phyloP scores from a whole-genome alignment of 2,888 invertebrate genomes.

The Cryptus viduatorius region DNA sequence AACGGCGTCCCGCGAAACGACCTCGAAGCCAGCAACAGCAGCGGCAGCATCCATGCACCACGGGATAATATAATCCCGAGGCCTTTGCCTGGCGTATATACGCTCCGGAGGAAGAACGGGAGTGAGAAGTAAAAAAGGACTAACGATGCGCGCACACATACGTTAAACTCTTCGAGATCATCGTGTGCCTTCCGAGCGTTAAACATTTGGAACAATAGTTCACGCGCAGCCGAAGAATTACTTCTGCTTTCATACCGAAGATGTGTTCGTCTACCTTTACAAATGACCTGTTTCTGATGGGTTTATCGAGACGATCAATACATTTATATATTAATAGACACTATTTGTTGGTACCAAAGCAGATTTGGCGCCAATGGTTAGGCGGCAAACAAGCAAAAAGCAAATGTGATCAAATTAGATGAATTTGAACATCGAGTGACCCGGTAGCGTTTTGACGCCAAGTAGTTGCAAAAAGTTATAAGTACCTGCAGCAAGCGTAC shows the following conservation, averaged over 20 bases:
- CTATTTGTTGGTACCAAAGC: too few species aligned
- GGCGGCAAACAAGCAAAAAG: too few species aligned
- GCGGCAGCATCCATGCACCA: slow-evolving; percentile 63
- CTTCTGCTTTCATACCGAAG: background rate
- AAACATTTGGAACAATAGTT: slow-evolving; percentile 37
- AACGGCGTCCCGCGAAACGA: slow-evolving; percentile 66
- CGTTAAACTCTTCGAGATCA: slow-evolving; percentile 51
- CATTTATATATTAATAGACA: too few species aligned
- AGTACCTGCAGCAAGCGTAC: too few species aligned
- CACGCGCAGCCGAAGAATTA: background rate
- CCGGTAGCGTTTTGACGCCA: too few species aligned
- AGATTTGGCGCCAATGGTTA: too few species aligned
- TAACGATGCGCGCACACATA: slow-evolving; percentile 60
- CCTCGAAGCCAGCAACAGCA: slow-evolving; percentile 60
- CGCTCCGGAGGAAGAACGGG: slow-evolving; percentile 29
- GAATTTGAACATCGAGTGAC: too few species aligned
- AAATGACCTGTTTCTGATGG: background rate
- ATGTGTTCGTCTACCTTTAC: background rate
- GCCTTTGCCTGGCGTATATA: slow-evolving; percentile 53
- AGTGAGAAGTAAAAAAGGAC: slow-evolving; percentile 45
- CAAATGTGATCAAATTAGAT: too few species aligned
- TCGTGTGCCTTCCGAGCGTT: slow-evolving; percentile 31
- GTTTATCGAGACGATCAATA: background rate
- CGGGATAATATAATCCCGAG: slow-evolving; percentile 66
- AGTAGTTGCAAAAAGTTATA: too few species aligned